phyloP scores from a whole-genome alignment of 2,888 invertebrate species.

The Lasioglossum marginatum region DNA sequence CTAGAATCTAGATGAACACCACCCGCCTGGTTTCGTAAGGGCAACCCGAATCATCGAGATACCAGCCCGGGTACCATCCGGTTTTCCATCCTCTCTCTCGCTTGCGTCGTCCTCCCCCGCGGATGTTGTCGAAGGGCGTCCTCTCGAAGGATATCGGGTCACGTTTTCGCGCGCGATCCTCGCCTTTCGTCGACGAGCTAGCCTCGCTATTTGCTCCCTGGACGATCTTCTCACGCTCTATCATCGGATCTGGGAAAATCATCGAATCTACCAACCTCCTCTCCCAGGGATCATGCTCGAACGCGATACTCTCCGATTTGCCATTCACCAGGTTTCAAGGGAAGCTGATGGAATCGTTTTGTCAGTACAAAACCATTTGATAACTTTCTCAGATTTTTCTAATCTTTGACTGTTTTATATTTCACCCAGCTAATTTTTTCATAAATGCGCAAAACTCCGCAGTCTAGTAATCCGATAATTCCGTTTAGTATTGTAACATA shows the following conservation, averaged over 20 bases:
- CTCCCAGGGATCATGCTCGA: not conserved
- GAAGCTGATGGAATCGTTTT: not conserved
- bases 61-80: not conserved
- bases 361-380: too few relatives aligned
- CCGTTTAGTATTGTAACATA: too few relatives aligned
- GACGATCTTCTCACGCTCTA: constrained; percentile 2
- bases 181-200: not conserved
- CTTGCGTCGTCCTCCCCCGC: not conserved
- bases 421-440: too few relatives aligned
- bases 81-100: not conserved
- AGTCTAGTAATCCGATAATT: too few relatives aligned
- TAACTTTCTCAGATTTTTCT: too few relatives aligned
- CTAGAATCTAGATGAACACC: constrained; percentile 70
- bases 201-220: not conserved
- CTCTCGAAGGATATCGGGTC: constrained; percentile 47
- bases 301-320: not conserved
- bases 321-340: not conserved
- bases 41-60: constrained; percentile 24
- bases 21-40: constrained; percentile 76
- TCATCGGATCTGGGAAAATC: not conserved
- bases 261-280: not conserved
- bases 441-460: too few relatives aligned
- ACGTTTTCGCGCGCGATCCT: constrained; percentile 42
- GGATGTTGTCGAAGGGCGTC: constrained; percentile 24
- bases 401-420: too few relatives aligned